These are phyloP conservation scores for Panagrolaimus sp. DNA, from an alignment of 1,140 invertebrate species.

Conservation along the genomic window DNA sequence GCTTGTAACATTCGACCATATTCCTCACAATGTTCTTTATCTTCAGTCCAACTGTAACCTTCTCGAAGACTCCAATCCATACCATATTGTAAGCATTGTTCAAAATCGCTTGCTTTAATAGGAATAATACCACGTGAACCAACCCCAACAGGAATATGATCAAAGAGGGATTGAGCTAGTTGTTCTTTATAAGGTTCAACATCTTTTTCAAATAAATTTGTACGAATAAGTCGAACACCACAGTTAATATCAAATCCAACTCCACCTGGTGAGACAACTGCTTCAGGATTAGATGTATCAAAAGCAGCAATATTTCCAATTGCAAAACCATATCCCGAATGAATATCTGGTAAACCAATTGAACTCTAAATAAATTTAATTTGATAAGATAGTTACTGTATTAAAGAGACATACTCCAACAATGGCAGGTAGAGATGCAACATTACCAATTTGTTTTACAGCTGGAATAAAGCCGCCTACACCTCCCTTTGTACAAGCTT, in stretches of 20 bases:
- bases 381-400: slow-evolving; percentile 67
- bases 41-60: slow-evolving; percentile 98
- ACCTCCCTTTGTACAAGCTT: slow-evolving; percentile 68
- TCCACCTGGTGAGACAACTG: slow-evolving; percentile 94
- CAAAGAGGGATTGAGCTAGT: slow-evolving; percentile 92
- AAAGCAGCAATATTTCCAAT: slow-evolving; percentile 99
- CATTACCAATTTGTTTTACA: slow-evolving; percentile 98
- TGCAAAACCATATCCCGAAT: slow-evolving; percentile 97
- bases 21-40: slow-evolving; percentile 99
- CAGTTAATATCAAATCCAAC: slow-evolving; percentile 99
- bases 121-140: slow-evolving; percentile 97
- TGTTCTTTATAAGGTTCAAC: slow-evolving; percentile 91
- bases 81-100: slow-evolving; percentile 78
- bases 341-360: slow-evolving; percentile 88
- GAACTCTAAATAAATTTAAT: slow-evolving; percentile 59
- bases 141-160: slow-evolving; percentile 98
- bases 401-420: slow-evolving; percentile 66
- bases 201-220: slow-evolving; percentile 90
- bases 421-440: slow-evolving; percentile 94
- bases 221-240: slow-evolving; percentile 86
- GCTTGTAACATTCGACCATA: slow-evolving; percentile 98
- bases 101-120: slow-evolving; percentile 88
- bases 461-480: slow-evolving; percentile 94
- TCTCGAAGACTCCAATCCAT: slow-evolving; percentile 99
- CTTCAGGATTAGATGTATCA: slow-evolving; percentile 82